Evolutionary conservation across 2,888 invertebrate genomes (phyloP).

Genomic region (Carpatolechia fugitivella): DNA sequence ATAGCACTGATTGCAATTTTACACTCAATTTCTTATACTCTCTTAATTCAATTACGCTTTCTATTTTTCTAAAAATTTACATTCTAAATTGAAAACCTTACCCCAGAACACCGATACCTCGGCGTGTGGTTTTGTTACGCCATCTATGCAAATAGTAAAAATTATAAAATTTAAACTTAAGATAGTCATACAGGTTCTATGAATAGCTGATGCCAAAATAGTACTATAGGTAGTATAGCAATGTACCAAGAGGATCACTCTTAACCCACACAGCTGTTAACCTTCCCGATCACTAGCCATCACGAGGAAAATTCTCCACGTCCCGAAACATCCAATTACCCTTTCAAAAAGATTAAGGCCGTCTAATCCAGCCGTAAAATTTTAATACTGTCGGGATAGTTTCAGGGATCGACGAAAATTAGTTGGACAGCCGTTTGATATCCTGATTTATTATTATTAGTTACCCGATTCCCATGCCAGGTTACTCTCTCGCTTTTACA

Average conservation of each 20-base stretch:
- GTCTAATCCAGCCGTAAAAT: conserved; percentile 13
- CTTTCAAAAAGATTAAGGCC: conserved; percentile 10
- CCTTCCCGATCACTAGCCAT: not conserved
- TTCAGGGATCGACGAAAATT: conserved; percentile 16
- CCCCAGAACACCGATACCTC: no score
- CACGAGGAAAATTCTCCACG: not conserved
- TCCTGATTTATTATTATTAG: conserved; percentile 6
- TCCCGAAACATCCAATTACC: conserved; percentile 1
- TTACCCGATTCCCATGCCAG: not conserved
- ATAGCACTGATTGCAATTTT: conserved; percentile 7
- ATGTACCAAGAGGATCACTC: not conserved
- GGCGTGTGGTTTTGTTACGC: no score
- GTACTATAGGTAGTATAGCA: not conserved
- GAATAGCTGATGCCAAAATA: no score
- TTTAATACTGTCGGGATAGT: conserved; percentile 16
- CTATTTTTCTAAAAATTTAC: no score
- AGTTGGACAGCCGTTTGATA: conserved; percentile 11
- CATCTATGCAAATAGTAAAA: no score
- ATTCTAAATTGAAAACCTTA: no score
- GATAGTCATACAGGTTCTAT: no score
- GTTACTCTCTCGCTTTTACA: not conserved
- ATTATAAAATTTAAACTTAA: no score
- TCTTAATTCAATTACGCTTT: no score
- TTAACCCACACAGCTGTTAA: not conserved
- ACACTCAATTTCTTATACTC: no score